Percentiles rank a stretch among this genome's conserved stretches.
Evolutionary conservation across 1,140 invertebrate species (phyloP).

Genomic region (Pentalonia nigronervosa): DNA sequence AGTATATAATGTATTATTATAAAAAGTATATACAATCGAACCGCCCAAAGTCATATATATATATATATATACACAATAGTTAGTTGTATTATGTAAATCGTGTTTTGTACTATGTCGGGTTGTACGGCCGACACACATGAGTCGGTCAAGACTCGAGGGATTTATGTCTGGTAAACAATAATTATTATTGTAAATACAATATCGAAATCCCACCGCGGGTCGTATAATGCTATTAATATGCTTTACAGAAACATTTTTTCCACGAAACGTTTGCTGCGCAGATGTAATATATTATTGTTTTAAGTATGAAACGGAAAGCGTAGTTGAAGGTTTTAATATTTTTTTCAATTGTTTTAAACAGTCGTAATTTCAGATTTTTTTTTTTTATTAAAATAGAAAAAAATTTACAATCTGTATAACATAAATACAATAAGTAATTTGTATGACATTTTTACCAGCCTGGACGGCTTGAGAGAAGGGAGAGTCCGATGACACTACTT

Average conservation of each 20-base stretch:
- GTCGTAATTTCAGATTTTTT: too few species aligned
- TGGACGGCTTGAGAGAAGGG: too few species aligned
- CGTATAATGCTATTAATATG: background rate
- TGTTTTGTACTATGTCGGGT: background rate
- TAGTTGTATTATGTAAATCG: background rate
- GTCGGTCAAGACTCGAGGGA: background rate
- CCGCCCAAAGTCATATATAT: background rate
- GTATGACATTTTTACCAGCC: too few species aligned
- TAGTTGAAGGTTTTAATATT: too few species aligned
- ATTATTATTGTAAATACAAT: background rate
- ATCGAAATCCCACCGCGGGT: background rate
- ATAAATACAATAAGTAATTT: too few species aligned
- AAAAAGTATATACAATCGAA: background rate
- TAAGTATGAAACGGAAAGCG: too few species aligned
- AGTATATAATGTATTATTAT: background rate
- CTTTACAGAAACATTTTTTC: background rate
- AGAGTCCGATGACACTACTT: too few species aligned
- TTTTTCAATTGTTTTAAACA: too few species aligned
- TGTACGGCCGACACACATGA: background rate
- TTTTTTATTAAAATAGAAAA: too few species aligned
- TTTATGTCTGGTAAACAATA: background rate
- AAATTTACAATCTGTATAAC: too few species aligned
- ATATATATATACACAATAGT: background rate
- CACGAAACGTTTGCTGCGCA: too few species aligned
- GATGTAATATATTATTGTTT: too few species aligned